Conservation (phyloP, 1,140 invertebrate species). For the Drosophila pachea region DNA sequence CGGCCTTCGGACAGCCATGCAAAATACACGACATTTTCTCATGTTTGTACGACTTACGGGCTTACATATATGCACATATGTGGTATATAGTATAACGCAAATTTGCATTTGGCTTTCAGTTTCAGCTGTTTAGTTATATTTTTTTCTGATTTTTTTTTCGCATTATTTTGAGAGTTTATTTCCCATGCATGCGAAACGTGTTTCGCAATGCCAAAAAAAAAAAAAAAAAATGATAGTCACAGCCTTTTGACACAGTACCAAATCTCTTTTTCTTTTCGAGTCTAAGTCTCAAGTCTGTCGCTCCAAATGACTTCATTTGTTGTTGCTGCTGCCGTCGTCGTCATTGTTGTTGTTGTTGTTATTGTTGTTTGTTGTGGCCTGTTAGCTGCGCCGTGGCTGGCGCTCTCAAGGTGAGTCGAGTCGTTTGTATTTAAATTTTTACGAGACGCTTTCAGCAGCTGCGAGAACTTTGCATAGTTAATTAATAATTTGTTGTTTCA, state of each 20-base stretch:
- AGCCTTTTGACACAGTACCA: constrained; percentile 9
- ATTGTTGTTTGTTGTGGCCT: background rate
- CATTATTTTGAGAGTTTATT: constrained; percentile 24
- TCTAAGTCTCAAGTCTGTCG: constrained; percentile 3
- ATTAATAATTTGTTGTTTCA: constrained; percentile 43
- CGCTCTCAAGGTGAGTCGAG: constrained; percentile 33
- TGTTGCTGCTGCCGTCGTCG: background rate
- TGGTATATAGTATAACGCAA: constrained; percentile 20
- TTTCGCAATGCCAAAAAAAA: constrained; percentile 39
- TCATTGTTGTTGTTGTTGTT: constrained; percentile 8
- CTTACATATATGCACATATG: constrained; percentile 2
- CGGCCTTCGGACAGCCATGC: constrained; percentile 19
- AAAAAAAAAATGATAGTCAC: constrained; percentile 33
- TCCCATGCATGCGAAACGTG: constrained; percentile 42
- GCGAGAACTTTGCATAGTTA: constrained; percentile 46
- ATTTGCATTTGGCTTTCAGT: constrained; percentile 35
- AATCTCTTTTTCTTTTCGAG: constrained; percentile 3
- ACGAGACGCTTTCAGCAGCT: constrained; percentile 14
- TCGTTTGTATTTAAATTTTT: constrained; percentile 36
- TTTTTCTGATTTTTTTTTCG: constrained; percentile 15
- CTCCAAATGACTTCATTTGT: constrained; percentile 41
- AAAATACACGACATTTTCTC: constrained; percentile 38
- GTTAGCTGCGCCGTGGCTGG: constrained; percentile 7
- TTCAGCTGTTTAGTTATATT: constrained; percentile 2
- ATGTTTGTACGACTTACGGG: constrained; percentile 3